phyloP scores from a whole-genome alignment of 2,797 vertebrate genomes.

The Eospalax fontanierii region DNA sequence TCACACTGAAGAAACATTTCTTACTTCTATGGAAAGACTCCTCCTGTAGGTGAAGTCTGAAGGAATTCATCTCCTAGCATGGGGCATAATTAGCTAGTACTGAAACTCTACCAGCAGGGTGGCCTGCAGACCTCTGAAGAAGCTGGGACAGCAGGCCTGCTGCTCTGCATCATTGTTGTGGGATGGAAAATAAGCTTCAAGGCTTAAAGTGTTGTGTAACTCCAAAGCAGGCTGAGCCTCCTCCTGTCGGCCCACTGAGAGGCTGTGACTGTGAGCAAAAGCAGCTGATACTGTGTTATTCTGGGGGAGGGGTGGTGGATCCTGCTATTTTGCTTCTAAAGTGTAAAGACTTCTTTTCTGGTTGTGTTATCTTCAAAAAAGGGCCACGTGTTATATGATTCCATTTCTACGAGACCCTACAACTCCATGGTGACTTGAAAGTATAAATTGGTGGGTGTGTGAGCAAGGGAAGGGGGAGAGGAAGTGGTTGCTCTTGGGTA shows the following conservation, averaged over 20 bases:
- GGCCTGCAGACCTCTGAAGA: neutral
- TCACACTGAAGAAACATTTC: neutral
- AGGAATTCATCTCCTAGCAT: neutral
- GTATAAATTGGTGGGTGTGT: neutral
- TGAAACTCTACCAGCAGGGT: neutral
- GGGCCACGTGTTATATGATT: neutral
- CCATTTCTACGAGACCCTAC: neutral
- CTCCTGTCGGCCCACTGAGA: slow-evolving; percentile 44
- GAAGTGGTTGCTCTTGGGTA: accelerated
- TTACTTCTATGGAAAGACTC: neutral
- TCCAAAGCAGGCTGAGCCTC: neutral
- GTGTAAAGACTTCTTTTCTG: slow-evolving; percentile 16
- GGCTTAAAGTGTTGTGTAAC: slow-evolving; percentile 62
- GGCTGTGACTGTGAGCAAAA: neutral
- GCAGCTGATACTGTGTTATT: neutral
- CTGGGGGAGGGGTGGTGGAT: neutral
- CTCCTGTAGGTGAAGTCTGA: neutral
- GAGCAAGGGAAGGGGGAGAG: accelerated
- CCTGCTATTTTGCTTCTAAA: slow-evolving; percentile 28
- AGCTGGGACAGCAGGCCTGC: neutral
- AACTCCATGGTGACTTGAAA: neutral
- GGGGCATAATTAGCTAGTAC: neutral
- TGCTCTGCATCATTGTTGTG: neutral
- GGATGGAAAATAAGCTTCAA: slow-evolving; percentile 37
- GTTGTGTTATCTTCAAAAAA: slow-evolving; percentile 14